Base-by-base conservation (phyloP, 2,113 vertebrate genomes). In the Bubo blakistoni region DNA sequence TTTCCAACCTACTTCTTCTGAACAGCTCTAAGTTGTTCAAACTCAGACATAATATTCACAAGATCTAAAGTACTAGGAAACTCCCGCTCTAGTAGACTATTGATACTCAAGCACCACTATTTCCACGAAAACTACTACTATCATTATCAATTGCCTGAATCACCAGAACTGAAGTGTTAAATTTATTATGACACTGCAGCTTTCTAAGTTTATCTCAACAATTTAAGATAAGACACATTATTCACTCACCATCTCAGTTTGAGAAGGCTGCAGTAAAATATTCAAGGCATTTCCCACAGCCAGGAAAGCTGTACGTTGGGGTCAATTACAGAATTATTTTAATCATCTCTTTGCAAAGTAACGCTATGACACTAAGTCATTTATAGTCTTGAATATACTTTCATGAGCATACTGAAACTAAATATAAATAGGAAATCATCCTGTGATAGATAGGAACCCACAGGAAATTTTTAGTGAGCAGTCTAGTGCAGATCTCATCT, bases 301-400 rank as follows among this genome's bases (percentile, higher is more conserved):
- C 38, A 94, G 67, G 82, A 86, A 83, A 94, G 59, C 55, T 91
- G 61, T 6, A 62, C 13, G 30, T 42, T 83, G 66, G 83, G 80
- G 80, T 94, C 94, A 92, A 19, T 52, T 80, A 76, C 36, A 80
- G 58, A 72, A 57, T 44, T 79, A 94, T 88, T 96, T 91, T 90
- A 91, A 96, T 82, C 61, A 78, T 47, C 42, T 89, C 77, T 91
- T 66, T 55, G 77, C 73, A 89, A 84, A 92, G 36, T 21, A 93
- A 57, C 36, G 42, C 81, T 58, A 29, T 21, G 36, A 59, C 38
- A 81, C 21, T 0, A 63, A 94, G n/a, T 57, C 51, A 79, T 74
- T 91, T 86, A 51, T 10, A 59, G 69, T 13, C 61, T 84, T 67
- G 32, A 86, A 83, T 74, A 38, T 32, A 73, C n/a, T 95, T 81